phyloP scores from a whole-genome alignment of 2,888 invertebrate genomes.

The Eristalis tenax region DNA sequence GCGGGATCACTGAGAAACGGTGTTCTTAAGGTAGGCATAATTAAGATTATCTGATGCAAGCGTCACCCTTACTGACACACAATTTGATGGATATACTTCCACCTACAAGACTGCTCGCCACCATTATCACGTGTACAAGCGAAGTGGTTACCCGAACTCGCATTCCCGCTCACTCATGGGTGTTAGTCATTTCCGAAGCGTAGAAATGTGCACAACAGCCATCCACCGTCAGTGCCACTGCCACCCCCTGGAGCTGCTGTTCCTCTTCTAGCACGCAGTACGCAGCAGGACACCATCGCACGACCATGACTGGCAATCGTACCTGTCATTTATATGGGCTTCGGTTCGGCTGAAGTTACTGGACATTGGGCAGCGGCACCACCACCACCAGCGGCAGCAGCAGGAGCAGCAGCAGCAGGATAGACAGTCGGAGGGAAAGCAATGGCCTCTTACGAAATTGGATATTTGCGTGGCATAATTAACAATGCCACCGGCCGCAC shows the following conservation, averaged over 20 bases:
- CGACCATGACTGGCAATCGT: slow-evolving; percentile 60
- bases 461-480: slow-evolving; percentile 72
- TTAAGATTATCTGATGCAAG: slow-evolving; percentile 63
- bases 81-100: slow-evolving; percentile 66
- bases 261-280: slow-evolving; percentile 49
- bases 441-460: slow-evolving; percentile 70
- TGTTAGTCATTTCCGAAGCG: slow-evolving; percentile 66
- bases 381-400: slow-evolving; percentile 7
- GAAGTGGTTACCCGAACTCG: slow-evolving; percentile 21
- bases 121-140: slow-evolving; percentile 28
- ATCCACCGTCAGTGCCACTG: background rate
- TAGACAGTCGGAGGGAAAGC: slow-evolving; percentile 54
- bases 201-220: slow-evolving; percentile 43
- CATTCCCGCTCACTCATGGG: slow-evolving; percentile 61
- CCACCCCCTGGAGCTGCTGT: slow-evolving; percentile 50
- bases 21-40: slow-evolving; percentile 63
- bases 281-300: slow-evolving; percentile 66
- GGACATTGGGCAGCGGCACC: slow-evolving; percentile 25
- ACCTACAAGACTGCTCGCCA: slow-evolving; percentile 41
- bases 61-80: slow-evolving; percentile 62
- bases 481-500: slow-evolving; percentile 69
- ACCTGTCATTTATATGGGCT: slow-evolving; percentile 62
- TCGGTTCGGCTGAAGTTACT: slow-evolving; percentile 43
- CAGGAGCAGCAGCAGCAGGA: slow-evolving; percentile 1
- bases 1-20: slow-evolving; percentile 34